Evolutionary conservation across 2,797 vertebrate genomes (phyloP).

Genomic region (Limosa lapponica): DNA sequence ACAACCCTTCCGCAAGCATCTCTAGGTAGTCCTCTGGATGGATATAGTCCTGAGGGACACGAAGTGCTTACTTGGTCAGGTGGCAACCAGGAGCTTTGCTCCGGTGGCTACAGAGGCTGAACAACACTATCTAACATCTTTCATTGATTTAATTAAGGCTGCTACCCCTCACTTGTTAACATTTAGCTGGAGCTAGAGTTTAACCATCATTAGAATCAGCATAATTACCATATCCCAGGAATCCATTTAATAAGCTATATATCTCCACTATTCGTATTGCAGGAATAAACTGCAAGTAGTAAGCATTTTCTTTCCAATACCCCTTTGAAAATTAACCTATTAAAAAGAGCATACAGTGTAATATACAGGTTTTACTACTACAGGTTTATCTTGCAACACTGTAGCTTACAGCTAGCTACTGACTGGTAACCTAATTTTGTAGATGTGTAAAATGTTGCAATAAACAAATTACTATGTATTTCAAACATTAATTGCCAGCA

Average conservation of each 20-base stretch:
- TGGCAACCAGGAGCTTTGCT: not conserved
- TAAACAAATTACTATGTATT: conserved; percentile 76
- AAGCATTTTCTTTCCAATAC: not conserved
- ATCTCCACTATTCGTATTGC: not conserved
- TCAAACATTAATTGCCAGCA: conserved; percentile 68
- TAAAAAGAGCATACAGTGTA: not conserved
- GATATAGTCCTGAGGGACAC: not conserved
- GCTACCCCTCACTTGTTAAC: not conserved
- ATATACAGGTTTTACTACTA: conserved; percentile 22
- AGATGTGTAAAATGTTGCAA: conserved; percentile 65
- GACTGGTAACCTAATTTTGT: conserved; percentile 35
- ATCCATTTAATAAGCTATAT: not conserved
- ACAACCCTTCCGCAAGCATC: not conserved
- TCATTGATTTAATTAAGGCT: not conserved
- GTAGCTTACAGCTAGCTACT: conserved; percentile 36
- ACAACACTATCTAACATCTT: not conserved
- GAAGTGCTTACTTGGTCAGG: rapidly evolving
- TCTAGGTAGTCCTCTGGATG: rapidly evolving
- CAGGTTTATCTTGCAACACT: conserved; percentile 20
- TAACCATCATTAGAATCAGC: not conserved
- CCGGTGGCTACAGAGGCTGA: not conserved
- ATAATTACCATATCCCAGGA: not conserved
- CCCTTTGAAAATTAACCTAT: conserved; percentile 14
- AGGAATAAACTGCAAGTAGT: not conserved
- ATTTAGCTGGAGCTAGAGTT: conserved; percentile 8